Conservation (phyloP, 2,888 invertebrate genomes). For the Molorchus minor region DNA sequence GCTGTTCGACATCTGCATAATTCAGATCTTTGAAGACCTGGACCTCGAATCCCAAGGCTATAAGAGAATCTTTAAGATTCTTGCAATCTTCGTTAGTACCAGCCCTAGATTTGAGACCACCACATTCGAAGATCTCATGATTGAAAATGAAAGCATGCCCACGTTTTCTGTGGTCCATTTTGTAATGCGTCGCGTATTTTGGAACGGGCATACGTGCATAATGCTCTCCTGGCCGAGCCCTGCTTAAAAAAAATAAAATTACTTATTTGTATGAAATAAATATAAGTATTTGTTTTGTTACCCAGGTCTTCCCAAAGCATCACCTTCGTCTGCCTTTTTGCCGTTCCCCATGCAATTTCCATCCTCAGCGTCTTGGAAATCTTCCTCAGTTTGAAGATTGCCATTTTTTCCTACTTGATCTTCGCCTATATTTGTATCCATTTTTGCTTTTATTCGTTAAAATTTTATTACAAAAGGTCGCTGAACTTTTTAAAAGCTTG, state of each 20-base stretch:
- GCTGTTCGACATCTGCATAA: slow-evolving; percentile 70
- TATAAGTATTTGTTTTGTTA: slow-evolving; percentile 36
- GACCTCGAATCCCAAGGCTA: slow-evolving; percentile 77
- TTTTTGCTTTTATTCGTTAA: slow-evolving; percentile 17
- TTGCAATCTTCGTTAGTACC: slow-evolving; percentile 90
- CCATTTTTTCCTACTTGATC: slow-evolving; percentile 42
- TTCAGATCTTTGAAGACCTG: slow-evolving; percentile 75
- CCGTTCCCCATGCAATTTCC: slow-evolving; percentile 47
- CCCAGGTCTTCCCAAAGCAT: slow-evolving; percentile 54
- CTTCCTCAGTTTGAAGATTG: slow-evolving; percentile 17
- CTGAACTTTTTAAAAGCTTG: not conserved
- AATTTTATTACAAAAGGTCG: not conserved
- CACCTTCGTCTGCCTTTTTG: slow-evolving; percentile 40
- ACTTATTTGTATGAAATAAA: slow-evolving; percentile 5
- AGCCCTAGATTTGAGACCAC: slow-evolving; percentile 74
- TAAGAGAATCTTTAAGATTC: slow-evolving; percentile 73
- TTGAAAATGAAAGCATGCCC: slow-evolving; percentile 91
- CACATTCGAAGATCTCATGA: slow-evolving; percentile 83
- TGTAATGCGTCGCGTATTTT: slow-evolving; percentile 79
- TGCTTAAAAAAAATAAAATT: slow-evolving; percentile 8
- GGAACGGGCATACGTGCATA: slow-evolving; percentile 71
- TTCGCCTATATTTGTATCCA: slow-evolving; percentile 37
- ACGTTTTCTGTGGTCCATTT: slow-evolving; percentile 84
- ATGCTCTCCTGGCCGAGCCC: slow-evolving; percentile 31
- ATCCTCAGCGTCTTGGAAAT: slow-evolving; percentile 46